Percentiles rank a stretch among this genome's conserved stretches.
Conservation (phyloP, 2,888 invertebrate species). For the Lamellibrachia satsuma region DNA sequence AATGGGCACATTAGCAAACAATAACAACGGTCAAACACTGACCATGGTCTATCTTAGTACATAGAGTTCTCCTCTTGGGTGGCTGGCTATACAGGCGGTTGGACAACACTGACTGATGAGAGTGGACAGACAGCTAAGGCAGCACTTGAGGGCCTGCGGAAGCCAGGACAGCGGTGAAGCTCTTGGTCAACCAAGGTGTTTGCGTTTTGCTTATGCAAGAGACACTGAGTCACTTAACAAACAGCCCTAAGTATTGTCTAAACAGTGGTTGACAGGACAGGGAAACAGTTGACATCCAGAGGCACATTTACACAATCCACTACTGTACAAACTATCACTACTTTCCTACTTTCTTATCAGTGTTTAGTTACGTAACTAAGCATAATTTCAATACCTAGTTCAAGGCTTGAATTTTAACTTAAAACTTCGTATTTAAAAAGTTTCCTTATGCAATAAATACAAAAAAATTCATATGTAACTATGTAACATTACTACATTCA, state of each 20-base stretch:
- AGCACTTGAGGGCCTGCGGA: not conserved
- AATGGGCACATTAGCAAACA: constrained; percentile 4
- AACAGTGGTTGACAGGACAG: not conserved
- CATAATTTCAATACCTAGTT: not conserved
- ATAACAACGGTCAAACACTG: not conserved
- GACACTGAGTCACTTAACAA: not conserved
- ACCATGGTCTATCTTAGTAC: not conserved
- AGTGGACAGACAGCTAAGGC: not conserved
- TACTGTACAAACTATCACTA: not conserved
- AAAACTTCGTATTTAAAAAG: not conserved
- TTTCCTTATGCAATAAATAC: not conserved
- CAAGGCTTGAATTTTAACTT: not conserved
- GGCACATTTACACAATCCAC: not conserved
- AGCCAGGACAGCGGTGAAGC: not conserved
- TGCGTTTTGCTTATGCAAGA: not conserved
- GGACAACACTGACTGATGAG: not conserved
- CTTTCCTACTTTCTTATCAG: not conserved
- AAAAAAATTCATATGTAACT: not conserved
- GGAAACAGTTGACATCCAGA: not conserved
- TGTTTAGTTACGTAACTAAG: not conserved
- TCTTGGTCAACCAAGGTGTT: not conserved
- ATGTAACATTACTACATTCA: not conserved
- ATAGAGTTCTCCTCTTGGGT: not conserved
- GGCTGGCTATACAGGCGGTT: not conserved
- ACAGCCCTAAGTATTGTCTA: not conserved